These are phyloP conservation scores for Pseudachorutes palmiensis DNA, from an alignment of 1,140 invertebrate genomes.

Conservation along the genomic window DNA sequence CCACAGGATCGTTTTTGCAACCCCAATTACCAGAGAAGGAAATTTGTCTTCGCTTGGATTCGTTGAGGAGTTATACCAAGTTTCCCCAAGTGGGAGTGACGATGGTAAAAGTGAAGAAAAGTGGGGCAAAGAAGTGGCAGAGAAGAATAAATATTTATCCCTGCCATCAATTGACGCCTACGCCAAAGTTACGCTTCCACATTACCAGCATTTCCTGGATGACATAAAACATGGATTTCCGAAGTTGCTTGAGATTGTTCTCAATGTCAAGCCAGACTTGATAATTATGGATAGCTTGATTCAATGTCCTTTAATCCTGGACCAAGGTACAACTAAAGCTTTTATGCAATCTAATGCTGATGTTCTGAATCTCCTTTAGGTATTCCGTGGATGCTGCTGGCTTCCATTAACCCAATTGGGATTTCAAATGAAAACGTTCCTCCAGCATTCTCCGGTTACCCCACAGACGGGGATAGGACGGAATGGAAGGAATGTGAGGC, in stretches of 20 bases:
- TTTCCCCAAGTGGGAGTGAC: not conserved
- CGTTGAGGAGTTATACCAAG: not conserved
- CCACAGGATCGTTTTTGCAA: not conserved
- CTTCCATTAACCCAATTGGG: not conserved
- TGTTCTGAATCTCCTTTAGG: not conserved
- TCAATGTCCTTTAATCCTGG: too few relatives aligned
- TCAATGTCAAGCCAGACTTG: too few relatives aligned
- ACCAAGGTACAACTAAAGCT: too few relatives aligned
- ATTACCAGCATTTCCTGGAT: too few relatives aligned
- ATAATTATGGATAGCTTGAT: too few relatives aligned
- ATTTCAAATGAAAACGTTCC: not conserved
- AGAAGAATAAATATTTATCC: too few relatives aligned
- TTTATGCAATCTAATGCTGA: too few relatives aligned
- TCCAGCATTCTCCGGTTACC: not conserved
- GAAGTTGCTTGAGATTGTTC: too few relatives aligned
- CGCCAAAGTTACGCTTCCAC: too few relatives aligned
- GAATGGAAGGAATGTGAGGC: not conserved
- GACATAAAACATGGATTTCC: too few relatives aligned
- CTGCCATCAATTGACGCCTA: too few relatives aligned
- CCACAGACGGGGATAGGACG: not conserved
- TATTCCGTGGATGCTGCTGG: not conserved
- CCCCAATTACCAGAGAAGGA: not conserved
- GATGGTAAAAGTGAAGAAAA: not conserved
- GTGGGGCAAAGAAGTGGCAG: not conserved
- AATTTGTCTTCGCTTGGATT: not conserved